A percentile compares a stretch with the other conserved stretches of the same genome.
Evolutionary conservation across 2,797 vertebrate genomes (phyloP).

Genomic region (Ctenopoma kingsleyae): DNA sequence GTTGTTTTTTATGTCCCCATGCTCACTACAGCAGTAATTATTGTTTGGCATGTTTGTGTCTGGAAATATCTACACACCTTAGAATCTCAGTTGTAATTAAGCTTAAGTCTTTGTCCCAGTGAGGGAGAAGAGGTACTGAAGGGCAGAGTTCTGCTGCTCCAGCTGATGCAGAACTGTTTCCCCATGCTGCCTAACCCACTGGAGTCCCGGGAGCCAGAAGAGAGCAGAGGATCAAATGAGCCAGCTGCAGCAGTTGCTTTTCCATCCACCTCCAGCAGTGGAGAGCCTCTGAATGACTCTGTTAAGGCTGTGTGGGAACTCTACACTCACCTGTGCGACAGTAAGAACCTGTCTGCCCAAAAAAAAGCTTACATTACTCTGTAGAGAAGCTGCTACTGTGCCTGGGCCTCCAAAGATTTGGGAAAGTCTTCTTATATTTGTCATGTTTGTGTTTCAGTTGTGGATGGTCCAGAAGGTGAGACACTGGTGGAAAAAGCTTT

Average conservation of each 20-base stretch:
- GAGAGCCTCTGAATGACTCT: conserved; percentile 59
- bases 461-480: conserved; percentile 87
- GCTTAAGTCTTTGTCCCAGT: conserved; percentile 64
- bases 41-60: not conserved
- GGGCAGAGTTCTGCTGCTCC: conserved; percentile 91
- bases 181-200: conserved; percentile 85
- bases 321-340: conserved; percentile 91
- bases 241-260: conserved; percentile 26
- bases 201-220: conserved; percentile 67
- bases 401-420: not conserved
- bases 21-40: not conserved
- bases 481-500: conserved; percentile 83
- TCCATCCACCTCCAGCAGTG: conserved; percentile 59
- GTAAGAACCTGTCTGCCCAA: conserved; percentile 76
- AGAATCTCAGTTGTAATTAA: not conserved
- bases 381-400: not conserved
- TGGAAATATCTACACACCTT: not conserved
- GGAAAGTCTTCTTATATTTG: not conserved
- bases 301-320: conserved; percentile 88
- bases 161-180: conserved; percentile 96
- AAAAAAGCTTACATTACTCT: not conserved
- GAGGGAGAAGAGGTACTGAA: conserved; percentile 90
- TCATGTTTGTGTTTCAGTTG: conserved; percentile 83
- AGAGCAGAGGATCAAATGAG: conserved; percentile 42
- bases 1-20: not conserved